Evolutionary conservation across 1,140 invertebrate species (phyloP).

Genomic region (Parasteatoda tepidariorum): DNA sequence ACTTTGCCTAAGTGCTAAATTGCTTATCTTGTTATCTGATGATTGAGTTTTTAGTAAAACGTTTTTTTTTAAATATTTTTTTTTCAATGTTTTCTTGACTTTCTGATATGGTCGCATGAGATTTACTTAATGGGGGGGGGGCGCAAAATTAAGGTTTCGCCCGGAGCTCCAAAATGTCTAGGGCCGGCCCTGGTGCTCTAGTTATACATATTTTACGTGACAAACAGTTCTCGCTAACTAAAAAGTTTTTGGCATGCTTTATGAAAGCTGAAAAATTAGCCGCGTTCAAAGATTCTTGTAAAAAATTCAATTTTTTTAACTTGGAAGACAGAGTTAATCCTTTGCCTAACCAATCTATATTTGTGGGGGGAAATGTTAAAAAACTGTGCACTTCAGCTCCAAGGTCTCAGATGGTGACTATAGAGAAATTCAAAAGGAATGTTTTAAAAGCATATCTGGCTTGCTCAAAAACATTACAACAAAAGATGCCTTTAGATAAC

Average conservation of each 20-base stretch:
- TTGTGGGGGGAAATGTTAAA: slow-evolving; percentile 10
- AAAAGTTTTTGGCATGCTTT: slow-evolving; percentile 2
- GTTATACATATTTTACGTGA: slow-evolving; percentile 1
- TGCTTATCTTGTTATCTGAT: too few species aligned
- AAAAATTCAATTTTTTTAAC: background rate
- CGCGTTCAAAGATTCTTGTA: background rate
- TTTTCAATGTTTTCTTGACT: too few species aligned
- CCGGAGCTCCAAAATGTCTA: too few species aligned
- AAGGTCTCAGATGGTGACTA: background rate
- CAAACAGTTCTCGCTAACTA: background rate
- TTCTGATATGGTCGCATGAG: too few species aligned
- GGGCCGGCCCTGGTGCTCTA: background rate
- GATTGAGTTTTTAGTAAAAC: too few species aligned
- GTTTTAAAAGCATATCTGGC: slow-evolving; percentile 9
- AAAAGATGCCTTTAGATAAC: background rate
- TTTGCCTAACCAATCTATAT: background rate
- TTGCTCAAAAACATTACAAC: background rate
- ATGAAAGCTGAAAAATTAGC: background rate
- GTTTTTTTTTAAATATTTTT: too few species aligned
- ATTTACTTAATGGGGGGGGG: too few species aligned
- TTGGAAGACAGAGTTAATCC: background rate
- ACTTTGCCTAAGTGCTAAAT: too few species aligned
- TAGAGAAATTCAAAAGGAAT: background rate
- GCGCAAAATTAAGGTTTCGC: too few species aligned
- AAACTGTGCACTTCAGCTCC: background rate